phyloP scores from a whole-genome alignment of 2,888 invertebrate genomes.

The Epistrophe eligans region DNA sequence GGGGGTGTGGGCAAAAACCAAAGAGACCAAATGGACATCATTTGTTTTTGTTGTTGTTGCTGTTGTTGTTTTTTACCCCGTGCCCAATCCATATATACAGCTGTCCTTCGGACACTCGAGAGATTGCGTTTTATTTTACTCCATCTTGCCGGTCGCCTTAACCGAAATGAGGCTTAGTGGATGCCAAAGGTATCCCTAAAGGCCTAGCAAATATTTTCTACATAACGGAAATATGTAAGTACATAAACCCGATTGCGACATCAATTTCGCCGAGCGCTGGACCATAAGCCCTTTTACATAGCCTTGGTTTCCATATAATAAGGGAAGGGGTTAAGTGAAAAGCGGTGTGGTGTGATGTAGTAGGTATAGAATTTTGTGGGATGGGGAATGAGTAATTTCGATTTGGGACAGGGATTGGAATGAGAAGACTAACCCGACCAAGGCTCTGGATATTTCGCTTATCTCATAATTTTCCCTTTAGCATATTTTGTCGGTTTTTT shows the following conservation, averaged over 20 bases:
- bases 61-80: conserved; percentile 37
- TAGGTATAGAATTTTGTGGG: background rate
- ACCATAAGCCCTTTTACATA: conserved; percentile 60
- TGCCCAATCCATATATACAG: background rate
- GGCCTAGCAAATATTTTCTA: conserved; percentile 75
- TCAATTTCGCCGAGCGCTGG: conserved; percentile 71
- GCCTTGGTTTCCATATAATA: conserved; percentile 35
- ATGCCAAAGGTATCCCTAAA: conserved; percentile 74
- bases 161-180: conserved; percentile 67
- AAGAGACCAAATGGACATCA: conserved; percentile 67
- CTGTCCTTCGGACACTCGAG: conserved; percentile 71
- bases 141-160: conserved; percentile 72
- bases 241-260: conserved; percentile 76
- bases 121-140: conserved; percentile 75
- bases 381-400: conserved; percentile 34
- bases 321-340: conserved; percentile 12
- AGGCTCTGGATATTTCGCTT: conserved; percentile 49
- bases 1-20: background rate
- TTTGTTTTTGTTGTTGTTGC: conserved; percentile 47
- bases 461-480: conserved; percentile 60
- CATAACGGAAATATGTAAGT: conserved; percentile 75
- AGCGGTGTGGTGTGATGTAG: background rate
- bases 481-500: conserved; percentile 50
- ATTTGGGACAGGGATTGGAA: conserved; percentile 29
- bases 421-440: background rate